phyloP scores from a whole-genome alignment of 2,113 vertebrate genomes.

The Leucosticte australis region DNA sequence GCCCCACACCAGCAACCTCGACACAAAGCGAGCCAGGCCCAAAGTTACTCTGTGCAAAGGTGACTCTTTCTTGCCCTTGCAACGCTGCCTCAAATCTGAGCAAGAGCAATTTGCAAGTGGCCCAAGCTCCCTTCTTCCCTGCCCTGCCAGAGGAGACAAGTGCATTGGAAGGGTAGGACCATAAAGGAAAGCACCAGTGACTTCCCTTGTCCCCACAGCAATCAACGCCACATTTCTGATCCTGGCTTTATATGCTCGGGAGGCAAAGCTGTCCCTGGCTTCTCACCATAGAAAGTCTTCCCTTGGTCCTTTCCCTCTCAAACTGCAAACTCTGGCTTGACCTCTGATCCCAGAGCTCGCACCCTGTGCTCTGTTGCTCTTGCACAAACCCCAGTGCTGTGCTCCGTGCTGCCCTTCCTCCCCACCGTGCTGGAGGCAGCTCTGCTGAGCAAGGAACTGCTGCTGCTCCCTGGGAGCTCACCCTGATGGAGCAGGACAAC shows the following conservation, averaged over 20 bases:
- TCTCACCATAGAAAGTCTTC: background rate
- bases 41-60: conserved; percentile 51
- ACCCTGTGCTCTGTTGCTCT: background rate
- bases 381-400: background rate
- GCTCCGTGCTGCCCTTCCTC: background rate
- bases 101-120: background rate
- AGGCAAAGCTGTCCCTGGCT: background rate
- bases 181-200: background rate
- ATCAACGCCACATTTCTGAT: background rate
- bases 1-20: background rate
- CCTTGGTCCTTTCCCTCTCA: background rate
- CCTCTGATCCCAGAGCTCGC: accelerated
- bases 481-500: background rate
- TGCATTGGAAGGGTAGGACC: background rate
- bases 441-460: background rate
- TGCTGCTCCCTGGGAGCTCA: background rate
- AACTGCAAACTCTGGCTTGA: background rate
- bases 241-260: accelerated
- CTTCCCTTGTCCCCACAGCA: background rate
- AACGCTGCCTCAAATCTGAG: background rate
- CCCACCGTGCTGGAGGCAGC: background rate
- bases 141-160: background rate
- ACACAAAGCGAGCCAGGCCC: background rate
- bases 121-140: background rate
- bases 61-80: background rate